Conservation (phyloP, 2,797 vertebrate species). For the Characodon lateralis region DNA sequence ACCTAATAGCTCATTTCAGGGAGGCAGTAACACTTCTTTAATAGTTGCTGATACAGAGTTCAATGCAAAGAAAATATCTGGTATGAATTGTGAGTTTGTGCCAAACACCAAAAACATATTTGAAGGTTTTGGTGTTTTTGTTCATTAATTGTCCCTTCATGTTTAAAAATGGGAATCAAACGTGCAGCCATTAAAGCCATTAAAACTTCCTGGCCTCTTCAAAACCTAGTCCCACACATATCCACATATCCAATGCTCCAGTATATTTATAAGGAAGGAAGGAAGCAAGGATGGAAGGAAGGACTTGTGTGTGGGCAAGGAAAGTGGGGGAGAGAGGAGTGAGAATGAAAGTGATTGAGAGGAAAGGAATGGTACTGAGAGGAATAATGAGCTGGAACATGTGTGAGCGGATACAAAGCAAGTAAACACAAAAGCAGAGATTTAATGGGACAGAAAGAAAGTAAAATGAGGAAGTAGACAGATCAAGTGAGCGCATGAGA, state of each 20-base stretch:
- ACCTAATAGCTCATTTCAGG: too few species aligned
- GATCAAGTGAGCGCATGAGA: conserved; percentile 4
- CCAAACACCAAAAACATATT: background rate
- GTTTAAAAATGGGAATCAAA: background rate
- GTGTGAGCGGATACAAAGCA: conserved; percentile 16
- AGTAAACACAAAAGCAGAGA: conserved; percentile 17
- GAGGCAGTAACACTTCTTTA: background rate
- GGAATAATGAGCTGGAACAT: conserved; percentile 41
- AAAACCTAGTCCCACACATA: conserved; percentile 15
- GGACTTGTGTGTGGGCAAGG: background rate
- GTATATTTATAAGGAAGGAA: background rate
- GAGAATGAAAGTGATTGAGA: conserved; percentile 2
- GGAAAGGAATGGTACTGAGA: conserved; percentile 1
- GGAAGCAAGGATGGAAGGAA: background rate
- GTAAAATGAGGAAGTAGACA: conserved; percentile 19
- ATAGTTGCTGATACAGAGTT: background rate
- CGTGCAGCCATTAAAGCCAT: background rate
- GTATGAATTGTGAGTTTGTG: background rate
- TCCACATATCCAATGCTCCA: background rate
- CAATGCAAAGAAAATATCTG: too few species aligned
- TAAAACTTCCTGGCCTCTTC: conserved; percentile 3
- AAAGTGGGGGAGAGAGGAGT: background rate
- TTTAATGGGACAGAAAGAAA: conserved; percentile 42
- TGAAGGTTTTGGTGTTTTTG: background rate
- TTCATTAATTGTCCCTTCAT: background rate